Conservation (phyloP, 2,888 invertebrate species). For the Pyrrhosoma nymphula region DNA sequence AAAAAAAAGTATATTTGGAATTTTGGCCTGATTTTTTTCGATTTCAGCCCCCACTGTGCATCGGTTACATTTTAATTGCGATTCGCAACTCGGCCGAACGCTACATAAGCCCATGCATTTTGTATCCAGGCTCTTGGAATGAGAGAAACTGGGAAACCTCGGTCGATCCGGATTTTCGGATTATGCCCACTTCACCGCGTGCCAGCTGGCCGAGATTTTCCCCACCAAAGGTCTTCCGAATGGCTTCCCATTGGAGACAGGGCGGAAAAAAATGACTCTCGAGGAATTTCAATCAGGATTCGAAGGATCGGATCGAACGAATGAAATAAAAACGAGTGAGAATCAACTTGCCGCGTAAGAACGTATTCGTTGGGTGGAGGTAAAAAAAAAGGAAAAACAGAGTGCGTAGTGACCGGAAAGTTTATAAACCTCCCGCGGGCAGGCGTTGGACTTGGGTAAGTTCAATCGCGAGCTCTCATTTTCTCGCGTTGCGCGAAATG, state of each 20-base stretch:
- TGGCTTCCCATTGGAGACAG: not conserved
- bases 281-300: not conserved
- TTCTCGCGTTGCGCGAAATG: not conserved
- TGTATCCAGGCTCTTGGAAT: not conserved
- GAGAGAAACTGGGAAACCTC: not conserved
- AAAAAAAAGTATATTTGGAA: too few relatives aligned
- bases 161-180: not conserved
- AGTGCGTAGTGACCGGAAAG: not conserved
- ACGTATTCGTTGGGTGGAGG: not conserved
- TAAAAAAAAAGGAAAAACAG: not conserved
- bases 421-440: not conserved
- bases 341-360: not conserved
- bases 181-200: not conserved
- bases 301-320: not conserved
- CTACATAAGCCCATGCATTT: not conserved
- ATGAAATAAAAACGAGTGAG: not conserved
- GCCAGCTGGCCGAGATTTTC: not conserved
- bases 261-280: not conserved
- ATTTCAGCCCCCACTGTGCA: not conserved
- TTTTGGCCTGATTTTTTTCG: too few relatives aligned
- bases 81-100: not conserved
- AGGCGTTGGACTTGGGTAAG: too few relatives aligned
- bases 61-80: not conserved
- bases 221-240: not conserved
- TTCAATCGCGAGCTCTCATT: not conserved